phyloP scores from a whole-genome alignment of 2,113 vertebrate species.

The Callocephalon fimbriatum region DNA sequence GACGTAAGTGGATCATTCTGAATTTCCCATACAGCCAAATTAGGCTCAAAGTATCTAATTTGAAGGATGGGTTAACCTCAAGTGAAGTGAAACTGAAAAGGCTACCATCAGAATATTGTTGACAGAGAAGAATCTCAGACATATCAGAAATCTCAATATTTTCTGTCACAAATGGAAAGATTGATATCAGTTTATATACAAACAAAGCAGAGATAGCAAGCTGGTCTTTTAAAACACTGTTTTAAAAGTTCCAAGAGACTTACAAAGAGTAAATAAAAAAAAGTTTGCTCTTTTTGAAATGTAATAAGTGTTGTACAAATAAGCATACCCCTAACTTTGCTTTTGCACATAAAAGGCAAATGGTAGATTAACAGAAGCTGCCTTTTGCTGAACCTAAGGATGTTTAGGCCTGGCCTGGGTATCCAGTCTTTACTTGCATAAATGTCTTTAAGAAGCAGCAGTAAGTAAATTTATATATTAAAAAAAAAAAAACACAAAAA shows the following conservation, averaged over 20 bases:
- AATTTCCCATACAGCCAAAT: background rate
- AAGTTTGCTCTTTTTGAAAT: background rate
- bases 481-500: no score
- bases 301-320: background rate
- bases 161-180: background rate
- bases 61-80: background rate
- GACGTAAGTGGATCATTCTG: background rate
- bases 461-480: background rate
- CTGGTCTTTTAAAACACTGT: background rate
- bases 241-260: conserved; percentile 24
- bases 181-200: background rate
- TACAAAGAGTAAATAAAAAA: background rate
- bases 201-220: background rate
- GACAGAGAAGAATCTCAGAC: background rate
- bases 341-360: conserved; percentile 1
- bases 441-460: conserved; percentile 3
- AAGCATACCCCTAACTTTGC: background rate
- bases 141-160: background rate
- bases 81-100: conserved; percentile 23
- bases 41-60: background rate
- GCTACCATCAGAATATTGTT: background rate
- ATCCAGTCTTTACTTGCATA: background rate
- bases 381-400: background rate
- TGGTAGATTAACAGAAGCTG: conserved; percentile 27
- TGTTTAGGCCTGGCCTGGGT: background rate